A percentile compares a stretch with the other conserved stretches of the same genome.
Conservation (phyloP, 2,113 vertebrate species). For the Odobenus rosmarus region DNA sequence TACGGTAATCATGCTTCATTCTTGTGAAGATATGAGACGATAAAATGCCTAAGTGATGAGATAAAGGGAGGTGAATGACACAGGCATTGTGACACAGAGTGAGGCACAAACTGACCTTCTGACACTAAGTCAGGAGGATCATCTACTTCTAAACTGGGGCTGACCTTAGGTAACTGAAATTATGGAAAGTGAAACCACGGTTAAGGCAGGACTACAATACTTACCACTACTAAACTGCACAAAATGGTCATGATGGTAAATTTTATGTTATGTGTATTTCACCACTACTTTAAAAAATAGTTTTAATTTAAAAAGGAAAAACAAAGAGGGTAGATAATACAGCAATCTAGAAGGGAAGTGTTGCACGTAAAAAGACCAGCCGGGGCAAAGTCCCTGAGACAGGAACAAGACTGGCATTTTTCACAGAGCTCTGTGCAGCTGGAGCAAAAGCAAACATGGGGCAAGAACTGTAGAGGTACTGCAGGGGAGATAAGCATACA, state of each 20-base stretch:
- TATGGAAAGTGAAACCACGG: neutral
- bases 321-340: neutral
- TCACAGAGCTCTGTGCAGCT: neutral
- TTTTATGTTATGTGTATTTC: neutral
- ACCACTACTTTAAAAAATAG: neutral
- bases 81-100: neutral
- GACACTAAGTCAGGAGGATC: neutral
- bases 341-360: neutral
- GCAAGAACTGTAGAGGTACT: neutral
- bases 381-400: neutral
- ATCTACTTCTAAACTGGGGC: neutral
- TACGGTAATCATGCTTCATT: neutral
- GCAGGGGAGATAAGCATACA: neutral
- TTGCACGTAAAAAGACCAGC: neutral
- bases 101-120: neutral
- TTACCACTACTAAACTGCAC: neutral
- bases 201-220: neutral
- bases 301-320: conserved; percentile 2
- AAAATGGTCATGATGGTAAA: neutral
- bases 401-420: neutral
- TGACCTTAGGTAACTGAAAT: neutral
- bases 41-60: neutral
- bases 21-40: neutral
- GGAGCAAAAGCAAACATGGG: neutral
- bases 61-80: neutral